Base-by-base conservation (phyloP, 2,113 vertebrate species). In the Enhydra lutris region DNA sequence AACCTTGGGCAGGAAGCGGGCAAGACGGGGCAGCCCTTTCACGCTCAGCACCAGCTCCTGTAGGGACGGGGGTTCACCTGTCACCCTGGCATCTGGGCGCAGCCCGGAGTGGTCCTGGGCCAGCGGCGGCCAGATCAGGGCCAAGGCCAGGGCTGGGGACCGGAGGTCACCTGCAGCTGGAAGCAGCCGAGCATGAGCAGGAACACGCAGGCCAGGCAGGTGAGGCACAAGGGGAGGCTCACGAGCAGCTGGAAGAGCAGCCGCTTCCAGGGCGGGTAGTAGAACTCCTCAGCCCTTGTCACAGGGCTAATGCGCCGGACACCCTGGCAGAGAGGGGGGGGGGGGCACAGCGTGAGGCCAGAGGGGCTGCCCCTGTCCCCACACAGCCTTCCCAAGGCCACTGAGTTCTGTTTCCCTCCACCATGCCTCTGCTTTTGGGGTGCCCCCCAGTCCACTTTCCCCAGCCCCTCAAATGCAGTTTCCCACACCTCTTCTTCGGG, bases 151-250 rank as follows among this genome's bases (percentile, higher is more conserved):
- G 45, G 59, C 11, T 20, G 6, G 42, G 36, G 45, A 24, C 57
- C 4, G 7, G 55, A 29, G 36, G 99, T 96, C 94, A 99, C 99
- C 99, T 99, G 99, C 98, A 99, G 99, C 98, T 99, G 99, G 95
- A 99, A 99, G 99, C 99, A 99, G 99, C 99, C 99, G 67, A 99
- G 99, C 99, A 99, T 99, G 97, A 99, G 99, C 94, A 99, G 98
- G 99, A 99, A 99, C 98, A 99, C 99, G 24, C 99, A 98, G 98
- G 98, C 98, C 93, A 99, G 99, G 98, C 99, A 99, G 98, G 99
- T 95, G 97, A 99, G 98, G 98, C 99, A 99, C 97, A 99, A 88
- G 13, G 99, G 99, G 65, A 99, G 98, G 98, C 99, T 99, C 98
- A 99, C 99, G 63, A 99, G 98, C 98, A 99, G 99, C 98, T 99